Percentiles rank a stretch among this genome's conserved stretches.
Evolutionary conservation across 2,113 vertebrate genomes (phyloP).

Genomic region (Zootoca vivipara): DNA sequence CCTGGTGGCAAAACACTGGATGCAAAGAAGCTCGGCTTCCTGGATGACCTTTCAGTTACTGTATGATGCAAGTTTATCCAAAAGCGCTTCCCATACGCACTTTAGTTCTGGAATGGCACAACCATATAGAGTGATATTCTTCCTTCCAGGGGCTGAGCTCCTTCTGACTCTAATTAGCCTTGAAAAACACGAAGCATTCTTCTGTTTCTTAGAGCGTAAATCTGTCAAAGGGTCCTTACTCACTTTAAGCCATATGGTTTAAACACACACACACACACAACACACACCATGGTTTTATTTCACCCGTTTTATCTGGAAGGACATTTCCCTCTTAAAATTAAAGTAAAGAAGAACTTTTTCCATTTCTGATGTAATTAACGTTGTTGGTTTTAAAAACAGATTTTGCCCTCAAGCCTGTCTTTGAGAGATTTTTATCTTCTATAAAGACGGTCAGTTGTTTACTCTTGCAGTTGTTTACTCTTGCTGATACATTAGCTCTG

Average conservation of each 20-base stretch:
- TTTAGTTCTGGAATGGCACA: conserved; percentile 17
- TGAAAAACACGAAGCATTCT: conserved; percentile 29
- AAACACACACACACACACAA: conserved; percentile 17
- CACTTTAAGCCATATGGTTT: conserved; percentile 34
- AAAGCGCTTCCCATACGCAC: neutral
- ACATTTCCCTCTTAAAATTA: neutral
- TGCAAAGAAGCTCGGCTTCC: neutral
- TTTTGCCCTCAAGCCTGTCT: neutral
- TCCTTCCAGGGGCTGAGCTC: conserved; percentile 2
- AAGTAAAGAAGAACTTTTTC: conserved; percentile 39
- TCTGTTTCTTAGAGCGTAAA: conserved; percentile 54
- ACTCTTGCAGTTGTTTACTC: neutral
- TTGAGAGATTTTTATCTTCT: conserved; percentile 40
- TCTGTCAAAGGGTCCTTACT: conserved; percentile 25
- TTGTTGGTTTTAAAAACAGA: conserved; percentile 23
- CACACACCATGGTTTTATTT: conserved; percentile 32
- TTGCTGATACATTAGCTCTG: conserved; percentile 3
- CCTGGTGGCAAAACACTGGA: neutral
- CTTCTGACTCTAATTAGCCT: conserved; percentile 34
- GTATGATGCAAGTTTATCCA: neutral
- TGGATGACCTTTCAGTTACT: conserved; percentile 19
- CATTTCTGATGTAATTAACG: neutral
- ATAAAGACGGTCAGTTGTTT: neutral
- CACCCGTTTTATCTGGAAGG: conserved; percentile 36
- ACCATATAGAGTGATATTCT: neutral